These are phyloP conservation scores for Lepidotrigona ventralis DNA, from an alignment of 1,140 invertebrate genomes.

Conservation along the genomic window DNA sequence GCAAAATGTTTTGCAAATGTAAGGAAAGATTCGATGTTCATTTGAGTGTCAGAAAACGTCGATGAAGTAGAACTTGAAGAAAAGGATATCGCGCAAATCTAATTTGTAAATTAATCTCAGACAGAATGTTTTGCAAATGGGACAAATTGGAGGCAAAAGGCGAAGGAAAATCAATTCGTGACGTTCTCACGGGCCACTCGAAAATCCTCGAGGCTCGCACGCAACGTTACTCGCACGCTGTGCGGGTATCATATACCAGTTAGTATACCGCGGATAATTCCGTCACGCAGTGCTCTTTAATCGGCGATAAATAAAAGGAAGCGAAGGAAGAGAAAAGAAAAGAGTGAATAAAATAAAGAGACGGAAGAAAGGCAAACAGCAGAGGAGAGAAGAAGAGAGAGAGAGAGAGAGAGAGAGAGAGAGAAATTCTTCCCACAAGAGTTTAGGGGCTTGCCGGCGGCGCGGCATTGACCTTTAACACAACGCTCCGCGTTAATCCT, in stretches of 20 bases:
- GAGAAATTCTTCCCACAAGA: conserved; percentile 55
- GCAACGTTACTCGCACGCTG: conserved; percentile 3
- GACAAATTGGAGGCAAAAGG: background rate
- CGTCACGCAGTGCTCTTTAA: conserved; percentile 23
- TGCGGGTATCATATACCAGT: conserved; percentile 42
- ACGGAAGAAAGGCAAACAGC: background rate
- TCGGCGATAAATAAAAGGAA: conserved; percentile 28
- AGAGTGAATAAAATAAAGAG: background rate
- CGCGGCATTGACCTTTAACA: conserved; percentile 64
- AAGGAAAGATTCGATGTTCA: background rate
- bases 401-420: background rate
- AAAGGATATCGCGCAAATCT: no score
- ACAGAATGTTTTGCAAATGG: no score
- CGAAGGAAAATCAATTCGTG: conserved; percentile 3
- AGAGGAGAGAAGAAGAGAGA: background rate
- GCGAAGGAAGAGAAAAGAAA: background rate
- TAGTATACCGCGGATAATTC: conserved; percentile 49
- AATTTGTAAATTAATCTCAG: no score
- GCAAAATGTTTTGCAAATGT: no score
- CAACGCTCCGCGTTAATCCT: conserved; percentile 43
- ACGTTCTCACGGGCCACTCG: conserved; percentile 10
- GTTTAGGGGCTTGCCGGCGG: conserved; percentile 56
- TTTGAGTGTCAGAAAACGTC: background rate
- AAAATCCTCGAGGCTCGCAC: background rate
- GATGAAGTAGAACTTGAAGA: background rate